Conservation (phyloP, 2,797 vertebrate genomes). For the Chloroceryle inda region DNA sequence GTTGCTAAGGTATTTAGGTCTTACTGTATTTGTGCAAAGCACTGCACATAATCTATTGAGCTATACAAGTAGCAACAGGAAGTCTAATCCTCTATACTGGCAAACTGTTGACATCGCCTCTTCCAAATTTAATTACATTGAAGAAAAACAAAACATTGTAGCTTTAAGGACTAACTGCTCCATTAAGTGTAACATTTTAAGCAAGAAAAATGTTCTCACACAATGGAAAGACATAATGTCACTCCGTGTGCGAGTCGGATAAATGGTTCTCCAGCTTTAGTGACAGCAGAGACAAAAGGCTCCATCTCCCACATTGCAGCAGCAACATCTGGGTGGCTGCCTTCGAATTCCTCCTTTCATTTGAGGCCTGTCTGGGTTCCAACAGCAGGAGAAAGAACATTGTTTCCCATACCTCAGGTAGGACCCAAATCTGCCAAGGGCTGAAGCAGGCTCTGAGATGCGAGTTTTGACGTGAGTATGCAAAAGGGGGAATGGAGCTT, state of each 20-base stretch:
- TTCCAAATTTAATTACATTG: neutral
- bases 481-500: neutral
- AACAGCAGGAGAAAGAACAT: neutral
- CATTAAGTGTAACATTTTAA: neutral
- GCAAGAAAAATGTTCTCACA: neutral
- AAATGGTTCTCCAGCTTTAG: slow-evolving; percentile 26
- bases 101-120: slow-evolving; percentile 30
- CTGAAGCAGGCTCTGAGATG: neutral
- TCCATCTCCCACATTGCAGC: slow-evolving; percentile 16
- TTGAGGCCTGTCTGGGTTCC: slow-evolving; percentile 30
- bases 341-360: neutral
- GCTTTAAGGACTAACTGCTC: slow-evolving; percentile 44
- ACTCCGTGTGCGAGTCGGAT: slow-evolving; percentile 24
- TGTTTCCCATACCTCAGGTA: neutral
- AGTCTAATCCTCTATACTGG: neutral
- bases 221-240: slow-evolving; percentile 21
- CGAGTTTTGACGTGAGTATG: neutral
- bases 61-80: slow-evolving; percentile 55
- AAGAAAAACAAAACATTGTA: neutral
- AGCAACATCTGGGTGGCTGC: slow-evolving; percentile 59
- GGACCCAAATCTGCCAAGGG: neutral
- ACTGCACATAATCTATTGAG: slow-evolving; percentile 8
- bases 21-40: slow-evolving; percentile 37
- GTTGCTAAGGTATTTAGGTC: slow-evolving; percentile 41
- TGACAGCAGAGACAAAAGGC: slow-evolving; percentile 57